These are phyloP conservation scores for Ateles fusciceps DNA, from an alignment of 2,797 vertebrate genomes.

Conservation along the genomic window DNA sequence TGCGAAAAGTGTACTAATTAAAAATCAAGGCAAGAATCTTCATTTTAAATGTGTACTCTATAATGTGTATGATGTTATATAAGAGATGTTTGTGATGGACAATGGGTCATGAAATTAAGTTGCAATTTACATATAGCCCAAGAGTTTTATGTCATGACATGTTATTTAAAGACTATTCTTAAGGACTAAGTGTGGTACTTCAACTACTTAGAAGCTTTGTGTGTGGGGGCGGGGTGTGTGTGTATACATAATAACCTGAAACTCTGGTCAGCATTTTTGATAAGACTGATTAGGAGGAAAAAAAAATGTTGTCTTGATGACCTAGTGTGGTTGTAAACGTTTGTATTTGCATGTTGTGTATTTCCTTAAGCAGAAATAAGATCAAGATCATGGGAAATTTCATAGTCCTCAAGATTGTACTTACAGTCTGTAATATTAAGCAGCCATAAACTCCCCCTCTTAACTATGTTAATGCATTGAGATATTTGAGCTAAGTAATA, in stretches of 20 bases:
- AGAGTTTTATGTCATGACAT: background rate
- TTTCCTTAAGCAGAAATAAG: background rate
- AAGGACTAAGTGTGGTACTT: background rate
- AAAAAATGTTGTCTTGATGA: background rate
- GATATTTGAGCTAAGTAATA: background rate
- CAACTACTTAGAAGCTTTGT: background rate
- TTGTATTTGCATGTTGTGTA: background rate
- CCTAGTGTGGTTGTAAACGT: background rate
- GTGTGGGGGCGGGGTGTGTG: background rate
- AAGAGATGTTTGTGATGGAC: background rate
- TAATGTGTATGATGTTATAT: background rate
- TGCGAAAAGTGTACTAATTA: background rate
- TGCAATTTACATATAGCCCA: background rate
- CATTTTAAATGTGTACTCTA: background rate
- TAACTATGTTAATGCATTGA: background rate
- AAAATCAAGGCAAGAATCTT: background rate
- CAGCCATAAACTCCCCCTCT: background rate
- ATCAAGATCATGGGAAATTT: background rate
- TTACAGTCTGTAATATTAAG: background rate
- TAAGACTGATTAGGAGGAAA: constrained; percentile 15
- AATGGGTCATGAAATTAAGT: background rate
- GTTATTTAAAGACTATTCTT: background rate
- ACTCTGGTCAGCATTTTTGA: background rate
- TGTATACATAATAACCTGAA: background rate
- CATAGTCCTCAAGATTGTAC: background rate